phyloP scores from a whole-genome alignment of 2,888 invertebrate species.

The Athalia circularis region DNA sequence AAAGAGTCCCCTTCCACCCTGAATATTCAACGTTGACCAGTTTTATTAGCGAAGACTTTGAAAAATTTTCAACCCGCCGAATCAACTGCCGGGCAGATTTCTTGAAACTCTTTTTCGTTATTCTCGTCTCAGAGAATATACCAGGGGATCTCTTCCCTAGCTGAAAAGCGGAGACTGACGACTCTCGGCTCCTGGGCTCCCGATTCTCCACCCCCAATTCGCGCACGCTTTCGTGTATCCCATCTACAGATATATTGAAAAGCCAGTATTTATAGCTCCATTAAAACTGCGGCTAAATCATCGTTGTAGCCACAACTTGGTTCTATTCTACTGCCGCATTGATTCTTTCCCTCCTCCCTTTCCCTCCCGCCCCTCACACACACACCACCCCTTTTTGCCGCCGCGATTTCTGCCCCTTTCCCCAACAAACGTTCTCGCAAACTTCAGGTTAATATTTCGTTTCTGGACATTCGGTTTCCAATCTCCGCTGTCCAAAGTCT shows the following conservation, averaged over 20 bases:
- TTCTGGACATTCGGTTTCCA: conserved; percentile 52
- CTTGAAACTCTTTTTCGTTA: background rate
- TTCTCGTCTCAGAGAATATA: background rate
- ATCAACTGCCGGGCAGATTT: background rate
- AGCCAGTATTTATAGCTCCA: conserved; percentile 79
- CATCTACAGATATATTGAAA: conserved; percentile 73
- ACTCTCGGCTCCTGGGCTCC: conserved; percentile 21
- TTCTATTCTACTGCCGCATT: conserved; percentile 29
- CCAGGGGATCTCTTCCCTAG: background rate
- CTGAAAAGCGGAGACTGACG: too few species aligned
- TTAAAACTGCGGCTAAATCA: conserved; percentile 79
- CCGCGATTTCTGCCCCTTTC: background rate
- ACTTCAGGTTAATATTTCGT: conserved; percentile 72
- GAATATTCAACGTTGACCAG: too few species aligned
- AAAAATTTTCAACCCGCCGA: background rate
- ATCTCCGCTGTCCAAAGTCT: conserved; percentile 35
- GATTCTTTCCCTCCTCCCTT: background rate
- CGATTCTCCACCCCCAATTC: background rate
- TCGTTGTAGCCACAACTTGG: conserved; percentile 72
- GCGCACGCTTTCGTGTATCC: background rate
- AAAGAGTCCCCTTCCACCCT: too few species aligned
- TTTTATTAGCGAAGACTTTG: background rate
- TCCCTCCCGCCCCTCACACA: background rate
- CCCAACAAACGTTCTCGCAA: conserved; percentile 50
- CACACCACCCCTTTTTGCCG: conserved; percentile 11